Percentiles rank a stretch among this genome's conserved stretches.
Evolutionary conservation across 2,797 vertebrate species (phyloP).

Genomic region (Acipenser ruthenus): DNA sequence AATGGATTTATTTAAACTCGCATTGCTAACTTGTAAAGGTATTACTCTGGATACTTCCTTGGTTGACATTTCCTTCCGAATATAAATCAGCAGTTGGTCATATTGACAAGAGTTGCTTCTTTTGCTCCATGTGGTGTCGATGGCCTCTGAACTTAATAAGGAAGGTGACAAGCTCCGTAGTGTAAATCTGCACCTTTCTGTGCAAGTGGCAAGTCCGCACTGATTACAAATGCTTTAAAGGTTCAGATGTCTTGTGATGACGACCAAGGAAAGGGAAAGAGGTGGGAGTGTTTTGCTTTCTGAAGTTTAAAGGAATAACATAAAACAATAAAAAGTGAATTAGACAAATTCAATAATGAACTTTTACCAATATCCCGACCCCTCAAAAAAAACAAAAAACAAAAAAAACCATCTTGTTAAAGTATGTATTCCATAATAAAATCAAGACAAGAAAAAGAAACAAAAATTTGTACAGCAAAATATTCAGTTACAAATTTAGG

Average conservation of each 20-base stretch:
- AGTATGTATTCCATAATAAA: too few relatives aligned
- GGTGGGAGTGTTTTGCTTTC: too few relatives aligned
- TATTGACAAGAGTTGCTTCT: conserved; percentile 65
- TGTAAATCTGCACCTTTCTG: conserved; percentile 36
- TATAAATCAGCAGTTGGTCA: conserved; percentile 66
- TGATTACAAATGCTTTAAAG: conserved; percentile 23
- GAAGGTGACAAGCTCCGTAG: conserved; percentile 64
- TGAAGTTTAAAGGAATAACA: too few relatives aligned
- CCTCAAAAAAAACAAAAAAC: too few relatives aligned
- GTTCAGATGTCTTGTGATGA: conserved; percentile 17
- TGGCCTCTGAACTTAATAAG: conserved; percentile 70
- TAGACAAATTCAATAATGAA: too few relatives aligned
- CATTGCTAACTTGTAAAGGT: conserved; percentile 6
- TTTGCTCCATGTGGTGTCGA: conserved; percentile 62
- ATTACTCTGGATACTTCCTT: not conserved
- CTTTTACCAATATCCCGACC: too few relatives aligned
- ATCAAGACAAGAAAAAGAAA: too few relatives aligned
- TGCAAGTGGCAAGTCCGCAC: conserved; percentile 39
- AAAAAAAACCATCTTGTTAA: too few relatives aligned
- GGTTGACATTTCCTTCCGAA: conserved; percentile 43
- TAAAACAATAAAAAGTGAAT: too few relatives aligned
- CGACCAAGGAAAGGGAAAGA: not conserved
- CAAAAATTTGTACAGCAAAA: too few relatives aligned
- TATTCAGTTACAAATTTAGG: too few relatives aligned
- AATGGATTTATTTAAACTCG: conserved; percentile 45